Evolutionary conservation across 1,140 invertebrate species (phyloP), one percentile per base, ranked within the genome.

Genomic region (Penaeus vannamei): DNA sequence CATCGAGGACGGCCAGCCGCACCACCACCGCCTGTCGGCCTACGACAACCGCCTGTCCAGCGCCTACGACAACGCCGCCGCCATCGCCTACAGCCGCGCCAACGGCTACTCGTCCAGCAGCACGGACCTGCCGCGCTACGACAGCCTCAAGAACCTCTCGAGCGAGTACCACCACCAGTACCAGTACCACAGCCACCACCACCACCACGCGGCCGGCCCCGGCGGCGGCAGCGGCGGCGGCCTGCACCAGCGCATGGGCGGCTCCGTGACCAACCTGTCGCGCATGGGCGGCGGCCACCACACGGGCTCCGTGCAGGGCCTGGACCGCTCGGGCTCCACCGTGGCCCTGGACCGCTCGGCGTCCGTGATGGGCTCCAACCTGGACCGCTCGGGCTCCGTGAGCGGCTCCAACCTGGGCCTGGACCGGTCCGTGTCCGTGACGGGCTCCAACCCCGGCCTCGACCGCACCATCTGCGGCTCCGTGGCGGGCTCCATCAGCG

Each of bases 141-240:
- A 90, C 59, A 91, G 90, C 64, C 93, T 92, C 60, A 92, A 92
- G 20, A 94, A 94, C 91, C 93, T 94, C 91, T 94, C 93, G n/a
- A 79, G 81, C 66, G 87, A 88, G 59, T 87, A 77, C 59, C 87
- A 91, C 29, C 83, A 85, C 59, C 84, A 84, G 29, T 69, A 60
- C 62, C 87, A 89, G 66, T 62, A 80, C 29, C 86, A 88, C 62
- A 36, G 62, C 42, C 86, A 90, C 32, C 87, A 89, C 66, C 83
- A 86, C 61, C 86, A 69, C 29, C 87, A 81, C 19, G 62, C 87
- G 36, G 42, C 61, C 46, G 87, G 69, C 22, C 85, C 77, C 42
- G 61, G 77, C 66, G 36, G 77, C 60, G 66, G 64, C 19, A 53
- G 83, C 62, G 83, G 83, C 61, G 76, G 77, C 61, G 76, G 85